phyloP scores from a whole-genome alignment of 2,888 invertebrate genomes.

The Beris chalybata region DNA sequence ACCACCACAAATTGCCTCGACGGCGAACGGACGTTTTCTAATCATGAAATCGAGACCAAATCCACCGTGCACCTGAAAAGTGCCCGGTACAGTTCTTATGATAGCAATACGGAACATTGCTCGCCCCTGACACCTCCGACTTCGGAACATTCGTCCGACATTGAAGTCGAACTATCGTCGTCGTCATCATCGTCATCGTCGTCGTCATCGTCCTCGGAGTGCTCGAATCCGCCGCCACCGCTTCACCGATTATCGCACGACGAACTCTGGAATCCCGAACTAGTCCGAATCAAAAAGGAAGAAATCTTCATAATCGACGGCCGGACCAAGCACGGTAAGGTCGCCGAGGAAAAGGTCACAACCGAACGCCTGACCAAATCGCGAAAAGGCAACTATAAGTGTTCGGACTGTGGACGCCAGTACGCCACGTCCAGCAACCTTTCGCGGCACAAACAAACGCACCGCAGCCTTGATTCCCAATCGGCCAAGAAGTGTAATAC shows the following conservation, averaged over 20 bases:
- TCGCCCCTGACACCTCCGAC: conserved; percentile 68
- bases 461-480: conserved; percentile 90
- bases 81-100: conserved; percentile 53
- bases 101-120: conserved; percentile 56
- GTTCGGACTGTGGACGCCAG: conserved; percentile 85
- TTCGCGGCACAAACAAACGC: conserved; percentile 88
- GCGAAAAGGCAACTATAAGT: conserved; percentile 64
- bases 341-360: conserved; percentile 15
- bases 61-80: conserved; percentile 41
- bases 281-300: conserved; percentile 33
- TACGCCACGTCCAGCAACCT: conserved; percentile 91
- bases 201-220: conserved; percentile 46
- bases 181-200: conserved; percentile 52
- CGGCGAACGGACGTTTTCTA: conserved; percentile 26
- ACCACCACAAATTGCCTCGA: conserved; percentile 31
- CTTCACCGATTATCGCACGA: conserved; percentile 9
- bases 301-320: conserved; percentile 55
- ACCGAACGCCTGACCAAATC: conserved; percentile 25
- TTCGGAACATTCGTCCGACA: conserved; percentile 73
- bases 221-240: conserved; percentile 3
- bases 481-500: conserved; percentile 93
- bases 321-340: conserved; percentile 59
- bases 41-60: conserved; percentile 35
- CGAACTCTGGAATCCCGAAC: conserved; percentile 37
- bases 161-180: conserved; percentile 62